Base-by-base conservation (phyloP, 1,140 invertebrate species). In the Diploscapter pachys region DNA sequence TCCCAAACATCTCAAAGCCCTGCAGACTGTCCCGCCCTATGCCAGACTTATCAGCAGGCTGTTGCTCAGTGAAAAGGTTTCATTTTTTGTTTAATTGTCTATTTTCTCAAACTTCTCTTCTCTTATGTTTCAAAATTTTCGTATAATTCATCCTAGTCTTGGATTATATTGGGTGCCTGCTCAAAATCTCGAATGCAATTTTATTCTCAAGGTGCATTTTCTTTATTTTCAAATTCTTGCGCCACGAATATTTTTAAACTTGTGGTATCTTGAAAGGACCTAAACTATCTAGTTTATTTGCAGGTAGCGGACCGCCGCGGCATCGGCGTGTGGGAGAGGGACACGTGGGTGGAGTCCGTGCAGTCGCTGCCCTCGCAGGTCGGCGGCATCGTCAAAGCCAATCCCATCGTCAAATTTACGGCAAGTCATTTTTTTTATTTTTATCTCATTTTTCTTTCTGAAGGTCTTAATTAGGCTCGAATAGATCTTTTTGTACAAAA, bases 281-380 rank as follows among this genome's bases (percentile, higher is more conserved):
- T 50, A 13, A 11, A 4, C n/a, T 48, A 52, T 51, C 56, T 51
- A 6, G 31, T 54, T 50, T 13, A 9, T 8, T 66, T 54, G n/a
- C 52, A 76, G 75, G 64, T 85, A 49, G 83, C 83, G 3, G 84
- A 85, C 55, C 77, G 79, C 8, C 81, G 83, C 13, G 83, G 82
- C 5, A 72, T 85, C 11, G 83, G 83, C 5, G 73, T 85, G 5
- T 85, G 83, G 83, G 82, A 85, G 56, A 75, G 83, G 4, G 76
- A 77, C 54, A 78, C 80, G 9, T 83, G 79, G 80, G 84, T 85
- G 4, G 83, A 85, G 66, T 76, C 76, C 8, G 68, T 84, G 11
- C 73, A 72, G 13, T 81, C 82, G 6, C 78, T 79, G 13, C 83
- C 83, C 11, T 72, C 80, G 13, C 78, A 83, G 68, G 68, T 74